Base-by-base conservation (phyloP, 1,140 invertebrate species). In the Mactra quadrangularis region DNA sequence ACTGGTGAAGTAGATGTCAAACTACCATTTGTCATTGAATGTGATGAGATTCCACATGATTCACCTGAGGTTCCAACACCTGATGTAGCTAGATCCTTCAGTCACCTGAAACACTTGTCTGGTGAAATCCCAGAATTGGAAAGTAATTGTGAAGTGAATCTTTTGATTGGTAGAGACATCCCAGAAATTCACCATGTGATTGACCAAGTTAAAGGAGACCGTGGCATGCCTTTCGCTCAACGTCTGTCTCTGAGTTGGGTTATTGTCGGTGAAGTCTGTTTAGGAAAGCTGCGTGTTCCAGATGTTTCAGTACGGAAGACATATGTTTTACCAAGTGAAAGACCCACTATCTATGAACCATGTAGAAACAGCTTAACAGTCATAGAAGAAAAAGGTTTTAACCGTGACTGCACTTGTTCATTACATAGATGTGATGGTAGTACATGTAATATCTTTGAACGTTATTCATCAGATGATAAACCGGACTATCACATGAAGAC, bases 101-200 rank as follows among this genome's bases (percentile, higher is more conserved):
- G 19, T 11, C 41, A 71, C 52, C 22, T 71, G 45, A 50, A 38
- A 11, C 47, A 74, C n/a, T 35, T 74, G 25, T 3, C 3, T 55
- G 7, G 6, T 35, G 7, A 25, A 50, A 57, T 74, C 50, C 52
- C 70, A 35, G 1, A 2, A 55, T 25, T 57, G 3, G 19, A 74
- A 11, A n/a, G 22, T 22, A 13, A 33, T 29, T 6, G 33, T 3
- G 15, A 62, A 11, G 50, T 77, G 19, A 3, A 41, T 25, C 52
- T 77, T 17, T 33, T 82, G 27, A 71, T 74, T 38, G 78, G 78
- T 1, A 66, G 78, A 57, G 78, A 82, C 31, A 19, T 25, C 3
- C 27, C 47, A 33, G 15, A 75, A 6, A 33, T 35, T 31, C 78
- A 72, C 25, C 29, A 82, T 31, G 52, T 82, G n/a, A 15, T 9